These are phyloP conservation scores for Polydrusus pterygomalis DNA, from an alignment of 2,888 invertebrate genomes.

Conservation along the genomic window DNA sequence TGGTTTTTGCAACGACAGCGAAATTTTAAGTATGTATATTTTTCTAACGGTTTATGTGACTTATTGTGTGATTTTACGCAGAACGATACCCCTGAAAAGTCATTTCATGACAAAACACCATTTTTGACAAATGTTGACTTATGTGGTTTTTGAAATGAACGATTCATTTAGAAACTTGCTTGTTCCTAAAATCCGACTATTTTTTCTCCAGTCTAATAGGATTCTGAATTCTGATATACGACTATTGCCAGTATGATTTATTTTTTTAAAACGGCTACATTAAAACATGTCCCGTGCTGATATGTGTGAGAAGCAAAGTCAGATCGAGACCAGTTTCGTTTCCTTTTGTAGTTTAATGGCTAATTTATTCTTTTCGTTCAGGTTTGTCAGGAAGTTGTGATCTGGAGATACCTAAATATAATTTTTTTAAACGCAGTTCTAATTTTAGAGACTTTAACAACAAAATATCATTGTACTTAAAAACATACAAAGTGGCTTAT, in stretches of 20 bases:
- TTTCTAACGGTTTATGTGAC: too few relatives aligned
- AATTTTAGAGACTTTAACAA: not conserved
- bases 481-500: not conserved
- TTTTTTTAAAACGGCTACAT: constrained; percentile 6
- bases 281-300: constrained; percentile 9
- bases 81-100: too few relatives aligned
- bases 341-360: constrained; percentile 32
- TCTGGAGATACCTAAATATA: constrained; percentile 1
- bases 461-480: not conserved
- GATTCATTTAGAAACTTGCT: too few relatives aligned
- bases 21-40: too few relatives aligned
- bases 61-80: too few relatives aligned
- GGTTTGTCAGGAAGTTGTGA: constrained; percentile 32
- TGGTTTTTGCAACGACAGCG: too few relatives aligned
- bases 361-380: constrained; percentile 30
- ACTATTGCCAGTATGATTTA: constrained; percentile 4
- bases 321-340: constrained; percentile 31
- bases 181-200: not conserved
- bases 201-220: constrained; percentile 5
- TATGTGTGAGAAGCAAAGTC: constrained; percentile 25
- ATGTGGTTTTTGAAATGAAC: too few relatives aligned
- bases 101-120: too few relatives aligned
- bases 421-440: not conserved
- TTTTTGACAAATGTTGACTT: too few relatives aligned
- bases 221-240: not conserved